These are phyloP conservation scores for Periophthalmus magnuspinnatus DNA, from an alignment of 2,797 vertebrate genomes.

Conservation along the genomic window DNA sequence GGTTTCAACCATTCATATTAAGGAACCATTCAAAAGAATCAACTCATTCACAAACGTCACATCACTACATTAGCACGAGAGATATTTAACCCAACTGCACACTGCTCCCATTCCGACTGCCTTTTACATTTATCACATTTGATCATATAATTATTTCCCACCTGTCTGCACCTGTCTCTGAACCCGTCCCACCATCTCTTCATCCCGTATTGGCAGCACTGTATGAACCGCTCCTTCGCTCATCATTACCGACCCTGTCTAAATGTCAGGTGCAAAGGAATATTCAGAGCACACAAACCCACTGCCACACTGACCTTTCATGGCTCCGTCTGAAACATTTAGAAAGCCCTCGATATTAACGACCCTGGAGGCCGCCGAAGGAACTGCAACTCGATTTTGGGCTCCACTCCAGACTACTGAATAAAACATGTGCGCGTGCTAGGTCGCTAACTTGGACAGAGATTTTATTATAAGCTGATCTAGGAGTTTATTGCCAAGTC, in stretches of 20 bases:
- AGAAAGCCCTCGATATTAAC: slow-evolving; percentile 6
- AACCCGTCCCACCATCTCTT: background rate
- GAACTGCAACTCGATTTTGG: background rate
- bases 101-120: too few relatives aligned
- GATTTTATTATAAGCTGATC: background rate
- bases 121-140: too few relatives aligned
- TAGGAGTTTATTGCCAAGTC: background rate
- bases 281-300: background rate
- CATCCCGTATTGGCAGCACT: background rate
- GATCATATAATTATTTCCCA: background rate
- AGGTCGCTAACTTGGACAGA: too few relatives aligned
- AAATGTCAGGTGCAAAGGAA: slow-evolving; percentile 6
- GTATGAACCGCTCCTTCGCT: background rate
- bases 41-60: too few relatives aligned
- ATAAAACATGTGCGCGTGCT: background rate
- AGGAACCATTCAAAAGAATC: too few relatives aligned
- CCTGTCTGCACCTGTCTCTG: background rate
- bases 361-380: background rate
- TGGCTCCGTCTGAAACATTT: slow-evolving; percentile 7
- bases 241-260: background rate
- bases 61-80: too few relatives aligned
- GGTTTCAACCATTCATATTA: too few relatives aligned
- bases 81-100: too few relatives aligned
- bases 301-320: background rate
- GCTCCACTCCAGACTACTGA: background rate